Base-by-base conservation (phyloP, 2,888 invertebrate genomes). In the Epinotia bilunana region DNA sequence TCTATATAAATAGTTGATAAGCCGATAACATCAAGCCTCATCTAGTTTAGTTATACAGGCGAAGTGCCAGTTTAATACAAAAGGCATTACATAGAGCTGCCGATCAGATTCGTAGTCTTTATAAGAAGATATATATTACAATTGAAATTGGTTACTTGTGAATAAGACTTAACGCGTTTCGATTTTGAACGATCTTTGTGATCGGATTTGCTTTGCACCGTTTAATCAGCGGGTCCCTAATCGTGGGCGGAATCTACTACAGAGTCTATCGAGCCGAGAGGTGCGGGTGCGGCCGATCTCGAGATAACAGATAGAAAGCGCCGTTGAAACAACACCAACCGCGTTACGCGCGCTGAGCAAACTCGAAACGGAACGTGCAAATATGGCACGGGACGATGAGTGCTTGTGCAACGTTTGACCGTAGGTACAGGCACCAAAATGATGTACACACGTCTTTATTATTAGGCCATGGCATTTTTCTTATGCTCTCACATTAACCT, bases 241-340 rank as follows among this genome's bases (percentile, higher is more conserved):
- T 90, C 87, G 84, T 78, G 81, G 74, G 80, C 82, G 81, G 81
- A 82, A 90, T 90, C 88, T 83, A 84, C 88, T 87, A 87, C 89
- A 85, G 88, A 88, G 87, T 88, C 88, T 87, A 87, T 88, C 86
- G 88, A 88, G 87, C 87, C 84, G 85, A 87, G 84, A 84, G 85
- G 82, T 79, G 84, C 81, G 83, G 82, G 82, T 79, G 84, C 81
- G 83, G 82, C 81, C 79, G 91, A 91, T 92, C 85, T 82, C 80
- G 80, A 88, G 91, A 92, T 91, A 92, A 88, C 87, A 86, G 89
- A 87, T 91, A 91, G 92, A 92, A 92, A 92, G 92, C 87, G 86
- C 86, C 84, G 88, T 86, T 87, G 84, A 82, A 86, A 88, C 83
- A 86, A 84, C 87, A 88, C 88, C 88, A 88, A 90, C 91, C 87